Conservation (phyloP, 2,888 invertebrate species). For the Caradrina kadenii region DNA sequence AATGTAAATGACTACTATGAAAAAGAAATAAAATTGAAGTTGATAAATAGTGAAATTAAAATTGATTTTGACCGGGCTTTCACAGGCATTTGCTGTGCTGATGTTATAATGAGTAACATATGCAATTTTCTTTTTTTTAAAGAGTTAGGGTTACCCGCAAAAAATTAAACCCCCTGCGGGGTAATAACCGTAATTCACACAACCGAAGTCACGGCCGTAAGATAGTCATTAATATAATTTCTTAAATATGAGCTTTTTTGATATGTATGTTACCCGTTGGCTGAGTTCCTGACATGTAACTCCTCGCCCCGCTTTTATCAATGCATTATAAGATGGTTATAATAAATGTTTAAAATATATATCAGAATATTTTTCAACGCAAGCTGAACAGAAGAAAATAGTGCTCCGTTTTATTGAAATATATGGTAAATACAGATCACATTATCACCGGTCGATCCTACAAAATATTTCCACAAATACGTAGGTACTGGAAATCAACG, state of each 20-base stretch:
- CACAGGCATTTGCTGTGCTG: no score
- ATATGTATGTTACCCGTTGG: background rate
- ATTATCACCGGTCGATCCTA: slow-evolving; percentile 28
- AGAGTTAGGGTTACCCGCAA: no score
- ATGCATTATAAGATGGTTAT: slow-evolving; percentile 10
- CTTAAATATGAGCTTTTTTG: background rate
- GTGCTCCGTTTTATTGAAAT: slow-evolving; percentile 37
- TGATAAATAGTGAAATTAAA: no score
- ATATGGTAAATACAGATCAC: slow-evolving; percentile 27
- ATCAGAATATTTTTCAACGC: slow-evolving; percentile 24
- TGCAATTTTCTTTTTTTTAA: no score
- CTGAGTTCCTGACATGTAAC: background rate
- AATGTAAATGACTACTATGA: no score
- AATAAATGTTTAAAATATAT: slow-evolving; percentile 18
- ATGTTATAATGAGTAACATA: no score
- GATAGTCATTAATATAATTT: background rate
- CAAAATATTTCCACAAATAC: slow-evolving; percentile 14
- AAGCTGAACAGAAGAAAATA: slow-evolving; percentile 33
- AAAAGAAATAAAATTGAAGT: no score
- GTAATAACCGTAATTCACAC: no score
- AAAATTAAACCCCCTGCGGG: no score
- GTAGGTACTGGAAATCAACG: background rate
- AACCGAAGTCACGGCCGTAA: no score
- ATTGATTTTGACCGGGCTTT: no score
- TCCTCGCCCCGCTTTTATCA: background rate